Evolutionary conservation across 2,797 vertebrate genomes (phyloP).

Genomic region (Phataginus tricuspis): DNA sequence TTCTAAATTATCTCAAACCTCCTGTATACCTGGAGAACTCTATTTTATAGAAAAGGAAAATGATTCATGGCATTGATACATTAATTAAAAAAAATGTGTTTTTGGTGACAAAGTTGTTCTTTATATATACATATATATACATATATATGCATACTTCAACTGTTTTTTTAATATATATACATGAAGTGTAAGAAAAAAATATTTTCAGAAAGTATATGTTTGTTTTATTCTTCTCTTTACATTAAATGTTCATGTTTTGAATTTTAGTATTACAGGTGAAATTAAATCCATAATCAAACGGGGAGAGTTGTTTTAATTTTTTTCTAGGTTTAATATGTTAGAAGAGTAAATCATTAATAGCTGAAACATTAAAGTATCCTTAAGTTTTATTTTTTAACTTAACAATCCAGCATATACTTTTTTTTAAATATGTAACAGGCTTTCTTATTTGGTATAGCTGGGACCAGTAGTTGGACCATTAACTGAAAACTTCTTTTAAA

Average conservation of each 20-base stretch:
- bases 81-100: background rate
- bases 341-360: background rate
- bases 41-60: background rate
- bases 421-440: rapidly evolving
- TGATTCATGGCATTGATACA: background rate
- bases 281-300: background rate
- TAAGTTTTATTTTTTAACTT: background rate
- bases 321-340: background rate
- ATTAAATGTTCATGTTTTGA: background rate
- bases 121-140: too few species aligned
- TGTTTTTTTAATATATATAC: too few species aligned
- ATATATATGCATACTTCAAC: too few species aligned
- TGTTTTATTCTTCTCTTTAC: background rate
- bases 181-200: background rate
- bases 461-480: background rate
- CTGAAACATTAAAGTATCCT: background rate
- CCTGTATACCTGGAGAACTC: background rate
- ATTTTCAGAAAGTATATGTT: background rate
- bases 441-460: background rate
- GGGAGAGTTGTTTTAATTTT: background rate
- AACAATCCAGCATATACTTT: background rate
- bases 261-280: background rate
- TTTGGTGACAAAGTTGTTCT: background rate
- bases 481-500: background rate
- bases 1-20: background rate